Conservation (phyloP, 2,888 invertebrate species). For the Orchestes rusci region DNA sequence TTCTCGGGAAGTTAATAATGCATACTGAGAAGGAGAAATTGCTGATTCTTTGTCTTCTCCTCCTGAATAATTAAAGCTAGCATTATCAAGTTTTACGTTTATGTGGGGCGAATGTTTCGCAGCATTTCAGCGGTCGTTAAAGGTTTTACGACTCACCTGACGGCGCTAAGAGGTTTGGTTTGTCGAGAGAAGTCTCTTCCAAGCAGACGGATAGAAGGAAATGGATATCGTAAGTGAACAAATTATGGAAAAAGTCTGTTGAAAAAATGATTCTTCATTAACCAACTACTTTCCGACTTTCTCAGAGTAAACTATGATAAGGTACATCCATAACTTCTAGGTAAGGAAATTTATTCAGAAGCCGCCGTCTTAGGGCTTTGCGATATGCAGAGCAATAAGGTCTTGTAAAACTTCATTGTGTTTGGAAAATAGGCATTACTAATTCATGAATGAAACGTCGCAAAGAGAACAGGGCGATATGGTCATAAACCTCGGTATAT, state of each 20-base stretch:
- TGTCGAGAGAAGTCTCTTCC: too few relatives aligned
- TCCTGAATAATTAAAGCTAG: conserved; percentile 14
- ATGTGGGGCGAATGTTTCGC: conserved; percentile 12
- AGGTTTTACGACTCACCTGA: conserved; percentile 18
- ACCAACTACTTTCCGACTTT: too few relatives aligned
- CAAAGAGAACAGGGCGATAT: conserved; percentile 32
- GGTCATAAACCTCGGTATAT: conserved; percentile 22
- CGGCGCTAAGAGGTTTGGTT: conserved; percentile 12
- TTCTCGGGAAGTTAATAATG: too few relatives aligned
- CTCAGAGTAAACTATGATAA: too few relatives aligned
- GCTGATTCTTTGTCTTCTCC: neutral
- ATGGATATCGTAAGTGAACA: too few relatives aligned
- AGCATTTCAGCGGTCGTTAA: conserved; percentile 15
- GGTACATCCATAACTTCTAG: too few relatives aligned
- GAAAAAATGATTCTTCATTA: too few relatives aligned
- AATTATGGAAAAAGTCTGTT: too few relatives aligned
- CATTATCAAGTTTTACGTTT: conserved; percentile 17
- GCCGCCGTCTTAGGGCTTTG: conserved; percentile 11
- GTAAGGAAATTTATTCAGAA: conserved; percentile 2
- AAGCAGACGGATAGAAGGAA: too few relatives aligned
- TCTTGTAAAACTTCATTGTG: conserved; percentile 24
- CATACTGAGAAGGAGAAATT: conserved; percentile 6
- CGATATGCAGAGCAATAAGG: conserved; percentile 15
- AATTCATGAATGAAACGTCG: conserved; percentile 38
- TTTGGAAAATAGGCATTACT: conserved; percentile 37